Evolutionary conservation across 2,797 vertebrate species (phyloP), one percentile per base, ranked within the genome.

Genomic region (Oceanodroma leucorhoa): DNA sequence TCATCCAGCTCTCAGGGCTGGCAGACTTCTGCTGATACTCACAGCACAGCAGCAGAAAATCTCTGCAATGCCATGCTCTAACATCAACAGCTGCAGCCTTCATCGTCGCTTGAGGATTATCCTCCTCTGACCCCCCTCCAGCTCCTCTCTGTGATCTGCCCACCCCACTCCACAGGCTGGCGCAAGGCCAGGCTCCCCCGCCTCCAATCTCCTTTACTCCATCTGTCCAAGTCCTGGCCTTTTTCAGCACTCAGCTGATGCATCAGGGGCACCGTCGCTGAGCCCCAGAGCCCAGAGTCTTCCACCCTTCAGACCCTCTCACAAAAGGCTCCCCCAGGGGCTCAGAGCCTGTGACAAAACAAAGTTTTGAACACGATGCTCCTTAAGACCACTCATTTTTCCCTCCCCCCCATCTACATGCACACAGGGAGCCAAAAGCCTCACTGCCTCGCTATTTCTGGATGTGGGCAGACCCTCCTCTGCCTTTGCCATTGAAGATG

Each of bases 171-270:
- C 81, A 55, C 70, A 50, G 86, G 58, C 73, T 94, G 96, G 91
- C 91, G 1, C 45, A 14, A 26, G 29, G 87, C 91, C 95, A 93
- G 71, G 45, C 71, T 87, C 73, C 80, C 46, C 93, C 0, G 70
- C 58, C 67, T 87, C 75, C 94, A 27, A 17, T 48, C 90, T 50
- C 73, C 2, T 0, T 84, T 53, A 34, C 51, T 95, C 93, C 96
- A 95, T 96, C 94, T 95, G 94, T 62, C 66, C 83, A 53, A 66
- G 71, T 53, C 86, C 83, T 61, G 71, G 92, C 78, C 78, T 95
- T 93, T 96, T 83, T 5, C 90, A 94, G 89, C 73, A 57, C 70
- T 60, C 64, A n/a, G 80, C 36, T 80, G 71, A 93, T 50, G 81
- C 34, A 46, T 6, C 55, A 71, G 36, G 36, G 64, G 7, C 66